Evolutionary conservation across 2,888 invertebrate genomes (phyloP).

Genomic region (Eupithecia abbreviata): DNA sequence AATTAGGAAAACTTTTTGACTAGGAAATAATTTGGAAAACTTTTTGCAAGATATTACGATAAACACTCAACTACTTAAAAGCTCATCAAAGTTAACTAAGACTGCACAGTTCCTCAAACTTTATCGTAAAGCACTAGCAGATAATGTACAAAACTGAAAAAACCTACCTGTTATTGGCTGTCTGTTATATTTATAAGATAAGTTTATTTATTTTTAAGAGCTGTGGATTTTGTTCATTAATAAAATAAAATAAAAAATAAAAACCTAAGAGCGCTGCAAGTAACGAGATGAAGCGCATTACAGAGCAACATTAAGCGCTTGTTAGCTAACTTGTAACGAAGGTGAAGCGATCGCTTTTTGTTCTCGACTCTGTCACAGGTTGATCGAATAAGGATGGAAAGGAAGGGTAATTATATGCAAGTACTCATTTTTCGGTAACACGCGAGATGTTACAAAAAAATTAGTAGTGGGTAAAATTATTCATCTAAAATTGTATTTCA

Average conservation of each 20-base stretch:
- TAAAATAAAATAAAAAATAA: too few species aligned
- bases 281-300: slow-evolving; percentile 27
- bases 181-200: too few species aligned
- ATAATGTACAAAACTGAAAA: slow-evolving; percentile 13
- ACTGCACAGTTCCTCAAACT: slow-evolving; percentile 7
- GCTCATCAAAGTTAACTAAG: not conserved
- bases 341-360: slow-evolving; percentile 35
- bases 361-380: slow-evolving; percentile 22
- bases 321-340: slow-evolving; percentile 34
- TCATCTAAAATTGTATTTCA: too few species aligned
- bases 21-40: not conserved
- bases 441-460: not conserved
- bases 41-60: not conserved
- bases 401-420: not conserved
- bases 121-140: not conserved
- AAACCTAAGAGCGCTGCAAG: slow-evolving; percentile 19
- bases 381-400: not conserved
- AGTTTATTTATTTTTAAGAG: too few species aligned
- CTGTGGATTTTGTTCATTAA: too few species aligned
- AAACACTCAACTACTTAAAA: slow-evolving; percentile 8
- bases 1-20: not conserved
- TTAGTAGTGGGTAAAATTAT: too few species aligned
- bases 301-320: slow-evolving; percentile 24
- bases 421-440: too few species aligned
- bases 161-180: too few species aligned